Evolutionary conservation across 2,797 vertebrate species (phyloP).

Genomic region (Sebastes trivittatus): DNA sequence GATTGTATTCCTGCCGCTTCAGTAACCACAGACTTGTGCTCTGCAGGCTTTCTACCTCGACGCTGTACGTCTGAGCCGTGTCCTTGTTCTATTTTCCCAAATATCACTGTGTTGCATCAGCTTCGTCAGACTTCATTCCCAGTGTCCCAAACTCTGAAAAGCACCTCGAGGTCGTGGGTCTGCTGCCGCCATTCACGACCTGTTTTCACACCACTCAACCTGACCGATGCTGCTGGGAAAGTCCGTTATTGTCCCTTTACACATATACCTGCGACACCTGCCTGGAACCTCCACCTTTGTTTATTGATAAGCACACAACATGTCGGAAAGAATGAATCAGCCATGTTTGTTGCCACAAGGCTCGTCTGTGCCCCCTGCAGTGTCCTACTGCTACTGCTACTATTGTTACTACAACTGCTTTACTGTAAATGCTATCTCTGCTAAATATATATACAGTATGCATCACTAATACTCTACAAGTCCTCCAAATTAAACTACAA

Average conservation of each 20-base stretch:
- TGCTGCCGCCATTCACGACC: conserved; percentile 77
- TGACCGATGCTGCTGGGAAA: conserved; percentile 69
- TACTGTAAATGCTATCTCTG: neutral
- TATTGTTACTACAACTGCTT: neutral
- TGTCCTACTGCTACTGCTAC: neutral
- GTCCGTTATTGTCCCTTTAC: conserved; percentile 67
- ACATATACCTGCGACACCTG: conserved; percentile 76
- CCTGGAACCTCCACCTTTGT: conserved; percentile 6
- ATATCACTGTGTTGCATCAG: conserved; percentile 83
- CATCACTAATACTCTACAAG: neutral
- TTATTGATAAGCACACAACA: conserved; percentile 57
- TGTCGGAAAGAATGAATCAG: neutral
- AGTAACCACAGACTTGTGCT: conserved; percentile 56
- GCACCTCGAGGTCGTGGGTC: conserved; percentile 71
- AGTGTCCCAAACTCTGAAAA: conserved; percentile 60
- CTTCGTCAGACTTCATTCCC: conserved; percentile 75
- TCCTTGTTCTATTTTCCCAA: conserved; percentile 80
- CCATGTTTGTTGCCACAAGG: neutral
- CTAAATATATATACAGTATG: neutral
- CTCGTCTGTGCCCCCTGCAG: neutral
- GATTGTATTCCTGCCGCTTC: conserved; percentile 38
- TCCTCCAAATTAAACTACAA: neutral
- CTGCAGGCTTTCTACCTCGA: conserved; percentile 63
- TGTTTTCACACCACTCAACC: conserved; percentile 81
- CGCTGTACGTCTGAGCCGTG: conserved; percentile 73